A percentile compares a stretch with the other conserved stretches of the same genome.
Evolutionary conservation across 2,888 invertebrate species (phyloP).

Genomic region (Pomacea canaliculata): DNA sequence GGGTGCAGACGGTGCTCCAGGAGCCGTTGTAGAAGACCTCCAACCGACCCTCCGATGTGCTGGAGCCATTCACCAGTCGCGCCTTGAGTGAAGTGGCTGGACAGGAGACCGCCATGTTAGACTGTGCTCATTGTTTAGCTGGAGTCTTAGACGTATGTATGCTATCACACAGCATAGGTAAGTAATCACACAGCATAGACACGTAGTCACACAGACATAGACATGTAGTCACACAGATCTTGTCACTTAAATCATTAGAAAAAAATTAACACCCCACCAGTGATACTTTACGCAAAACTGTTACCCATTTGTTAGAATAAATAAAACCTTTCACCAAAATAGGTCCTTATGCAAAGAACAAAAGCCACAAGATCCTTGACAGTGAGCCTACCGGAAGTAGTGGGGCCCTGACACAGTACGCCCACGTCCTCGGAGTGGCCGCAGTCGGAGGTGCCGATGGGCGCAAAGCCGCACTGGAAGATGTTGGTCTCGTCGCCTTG

Average conservation of each 20-base stretch:
- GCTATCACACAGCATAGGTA: no score
- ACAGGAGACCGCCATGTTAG: background rate
- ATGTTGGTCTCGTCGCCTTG: conserved; percentile 12
- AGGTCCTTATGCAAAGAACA: no score
- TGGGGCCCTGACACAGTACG: background rate
- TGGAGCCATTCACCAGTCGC: background rate
- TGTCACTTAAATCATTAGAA: no score
- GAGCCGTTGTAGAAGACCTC: conserved; percentile 44
- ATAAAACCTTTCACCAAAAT: no score
- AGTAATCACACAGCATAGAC: no score
- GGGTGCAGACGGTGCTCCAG: conserved; percentile 47
- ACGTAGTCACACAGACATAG: conserved; percentile 15
- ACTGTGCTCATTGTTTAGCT: no score
- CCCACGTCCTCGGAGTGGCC: conserved; percentile 19
- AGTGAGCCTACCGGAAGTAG: no score
- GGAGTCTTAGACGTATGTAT: no score
- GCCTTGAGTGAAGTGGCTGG: conserved; percentile 16
- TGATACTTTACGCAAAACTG: no score
- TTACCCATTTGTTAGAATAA: no score
- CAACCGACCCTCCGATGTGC: conserved; percentile 42
- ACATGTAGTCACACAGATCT: background rate
- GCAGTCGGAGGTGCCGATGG: conserved; percentile 10
- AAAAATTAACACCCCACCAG: no score
- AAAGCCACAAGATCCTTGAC: no score
- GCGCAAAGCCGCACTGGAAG: conserved; percentile 10